phyloP scores from a whole-genome alignment of 2,888 invertebrate genomes.

The Tetranychus piercei region DNA sequence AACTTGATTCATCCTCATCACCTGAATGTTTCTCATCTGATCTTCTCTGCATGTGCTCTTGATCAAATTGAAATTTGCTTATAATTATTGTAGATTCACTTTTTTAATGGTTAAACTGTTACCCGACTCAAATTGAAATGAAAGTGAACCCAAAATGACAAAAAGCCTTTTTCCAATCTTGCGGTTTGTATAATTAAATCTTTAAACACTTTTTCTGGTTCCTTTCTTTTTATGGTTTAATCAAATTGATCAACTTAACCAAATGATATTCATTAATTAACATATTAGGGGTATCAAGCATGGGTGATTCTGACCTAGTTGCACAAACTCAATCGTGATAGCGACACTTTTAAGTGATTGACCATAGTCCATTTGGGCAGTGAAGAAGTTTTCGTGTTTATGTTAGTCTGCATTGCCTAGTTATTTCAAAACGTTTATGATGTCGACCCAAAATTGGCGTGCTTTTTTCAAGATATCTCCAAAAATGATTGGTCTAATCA shows the following conservation, averaged over 20 bases:
- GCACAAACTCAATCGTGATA: too few relatives aligned
- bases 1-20: background rate
- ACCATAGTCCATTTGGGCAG: too few relatives aligned
- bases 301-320: too few relatives aligned
- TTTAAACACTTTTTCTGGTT: background rate
- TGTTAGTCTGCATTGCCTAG: too few relatives aligned
- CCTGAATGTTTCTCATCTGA: background rate
- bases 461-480: too few relatives aligned
- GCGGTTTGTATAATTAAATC: background rate
- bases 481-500: too few relatives aligned
- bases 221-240: background rate
- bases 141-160: background rate
- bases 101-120: background rate
- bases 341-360: too few relatives aligned
- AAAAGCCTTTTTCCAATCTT: background rate
- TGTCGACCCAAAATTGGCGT: too few relatives aligned
- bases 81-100: background rate
- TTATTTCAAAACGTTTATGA: too few relatives aligned
- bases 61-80: background rate
- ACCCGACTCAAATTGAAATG: background rate
- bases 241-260: background rate
- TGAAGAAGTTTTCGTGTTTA: too few relatives aligned
- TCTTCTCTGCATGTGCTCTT: background rate
- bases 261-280: background rate
- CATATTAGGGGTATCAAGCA: too few relatives aligned